phyloP scores from a whole-genome alignment of 1,140 invertebrate genomes.

The Drosophila tani region DNA sequence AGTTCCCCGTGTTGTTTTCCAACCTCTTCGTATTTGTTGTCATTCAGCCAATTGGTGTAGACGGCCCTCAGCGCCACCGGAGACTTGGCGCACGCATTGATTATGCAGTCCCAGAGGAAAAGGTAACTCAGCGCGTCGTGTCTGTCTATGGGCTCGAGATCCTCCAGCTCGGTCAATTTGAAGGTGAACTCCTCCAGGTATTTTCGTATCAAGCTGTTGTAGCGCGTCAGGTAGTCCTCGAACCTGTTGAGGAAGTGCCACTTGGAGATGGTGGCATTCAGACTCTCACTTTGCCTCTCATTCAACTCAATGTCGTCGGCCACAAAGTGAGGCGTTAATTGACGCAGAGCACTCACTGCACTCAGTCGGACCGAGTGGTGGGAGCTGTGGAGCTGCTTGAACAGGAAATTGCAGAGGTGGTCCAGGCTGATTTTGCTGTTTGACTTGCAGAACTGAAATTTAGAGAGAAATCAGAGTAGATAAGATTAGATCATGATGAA shows the following conservation, averaged over 20 bases:
- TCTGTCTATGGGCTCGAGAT: slow-evolving; percentile 67
- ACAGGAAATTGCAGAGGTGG: slow-evolving; percentile 74
- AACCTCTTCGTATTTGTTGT: slow-evolving; percentile 85
- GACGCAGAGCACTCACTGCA: slow-evolving; percentile 56
- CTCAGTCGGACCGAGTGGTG: slow-evolving; percentile 60
- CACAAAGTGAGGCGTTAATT: slow-evolving; percentile 70
- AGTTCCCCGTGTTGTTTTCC: slow-evolving; percentile 3
- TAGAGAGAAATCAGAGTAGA: neutral
- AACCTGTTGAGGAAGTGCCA: slow-evolving; percentile 86
- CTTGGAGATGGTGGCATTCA: slow-evolving; percentile 42
- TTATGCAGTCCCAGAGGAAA: slow-evolving; percentile 90
- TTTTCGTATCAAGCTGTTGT: slow-evolving; percentile 62
- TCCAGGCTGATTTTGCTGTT: slow-evolving; percentile 59
- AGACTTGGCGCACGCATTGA: slow-evolving; percentile 89
- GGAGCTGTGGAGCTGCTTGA: slow-evolving; percentile 63
- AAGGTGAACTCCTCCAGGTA: slow-evolving; percentile 81
- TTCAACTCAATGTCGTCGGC: slow-evolving; percentile 71
- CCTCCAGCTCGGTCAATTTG: slow-evolving; percentile 73
- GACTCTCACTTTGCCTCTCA: slow-evolving; percentile 65
- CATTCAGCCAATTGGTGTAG: slow-evolving; percentile 89
- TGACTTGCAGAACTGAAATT: slow-evolving; percentile 67
- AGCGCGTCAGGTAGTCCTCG: slow-evolving; percentile 85
- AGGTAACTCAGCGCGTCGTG: slow-evolving; percentile 86
- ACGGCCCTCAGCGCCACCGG: slow-evolving; percentile 89
- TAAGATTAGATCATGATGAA: too few relatives aligned